These are phyloP conservation scores for Macrotrachela quadricornifera DNA, from an alignment of 1,140 invertebrate species.

Conservation along the genomic window DNA sequence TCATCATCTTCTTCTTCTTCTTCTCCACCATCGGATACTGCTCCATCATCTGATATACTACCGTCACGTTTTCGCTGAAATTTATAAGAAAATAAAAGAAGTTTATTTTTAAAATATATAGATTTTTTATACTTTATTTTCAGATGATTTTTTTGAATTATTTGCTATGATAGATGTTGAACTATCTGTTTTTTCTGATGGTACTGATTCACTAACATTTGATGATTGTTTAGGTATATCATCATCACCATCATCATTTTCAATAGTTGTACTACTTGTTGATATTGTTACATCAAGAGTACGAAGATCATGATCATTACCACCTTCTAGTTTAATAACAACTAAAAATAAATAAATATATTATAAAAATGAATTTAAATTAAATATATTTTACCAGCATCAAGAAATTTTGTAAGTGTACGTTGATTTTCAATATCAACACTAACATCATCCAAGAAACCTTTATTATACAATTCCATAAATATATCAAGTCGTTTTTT, in stretches of 20 bases:
- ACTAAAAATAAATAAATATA: too few species aligned
- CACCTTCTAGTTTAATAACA: constrained; percentile 87
- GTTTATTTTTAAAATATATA: background rate
- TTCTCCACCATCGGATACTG: background rate
- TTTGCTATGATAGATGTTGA: background rate
- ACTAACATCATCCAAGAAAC: constrained; percentile 49
- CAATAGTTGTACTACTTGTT: background rate
- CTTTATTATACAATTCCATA: constrained; percentile 52
- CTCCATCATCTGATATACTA: background rate
- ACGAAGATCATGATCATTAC: constrained; percentile 66
- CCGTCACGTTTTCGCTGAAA: background rate
- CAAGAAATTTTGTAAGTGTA: constrained; percentile 60
- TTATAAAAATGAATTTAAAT: too few species aligned
- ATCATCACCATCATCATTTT: background rate
- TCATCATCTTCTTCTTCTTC: background rate
- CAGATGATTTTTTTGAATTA: background rate
- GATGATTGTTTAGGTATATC: background rate
- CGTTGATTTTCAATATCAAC: constrained; percentile 72
- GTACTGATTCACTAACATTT: background rate
- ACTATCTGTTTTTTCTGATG: background rate
- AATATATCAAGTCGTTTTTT: constrained; percentile 75
- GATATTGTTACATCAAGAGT: background rate
- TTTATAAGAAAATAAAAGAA: too few species aligned
- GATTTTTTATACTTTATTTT: background rate
- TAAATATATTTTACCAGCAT: constrained; percentile 37